A percentile compares a stretch with the other conserved stretches of the same genome.
Conservation (phyloP, 1,140 invertebrate species). For the Zaprionus camerounensis region DNA sequence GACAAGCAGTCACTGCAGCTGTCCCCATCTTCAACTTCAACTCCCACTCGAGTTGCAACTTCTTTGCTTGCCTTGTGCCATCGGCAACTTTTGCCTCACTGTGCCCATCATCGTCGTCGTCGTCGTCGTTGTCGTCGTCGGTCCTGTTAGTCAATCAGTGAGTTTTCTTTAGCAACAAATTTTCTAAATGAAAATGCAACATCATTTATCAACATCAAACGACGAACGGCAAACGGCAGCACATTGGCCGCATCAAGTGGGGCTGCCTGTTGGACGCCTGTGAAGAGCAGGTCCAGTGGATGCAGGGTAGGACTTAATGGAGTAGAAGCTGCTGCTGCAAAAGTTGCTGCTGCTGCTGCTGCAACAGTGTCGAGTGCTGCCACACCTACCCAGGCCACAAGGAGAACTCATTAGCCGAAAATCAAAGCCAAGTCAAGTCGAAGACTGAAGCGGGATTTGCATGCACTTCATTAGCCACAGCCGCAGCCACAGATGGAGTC, state of each 20-base stretch:
- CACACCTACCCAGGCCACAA: slow-evolving; percentile 58
- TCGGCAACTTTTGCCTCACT: slow-evolving; percentile 44
- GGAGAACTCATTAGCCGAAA: slow-evolving; percentile 65
- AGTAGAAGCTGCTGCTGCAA: slow-evolving; percentile 17
- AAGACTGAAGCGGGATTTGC: slow-evolving; percentile 53
- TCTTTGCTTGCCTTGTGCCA: slow-evolving; percentile 2
- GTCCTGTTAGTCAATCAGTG: slow-evolving; percentile 76
- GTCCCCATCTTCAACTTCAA: slow-evolving; percentile 24
- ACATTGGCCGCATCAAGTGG: slow-evolving; percentile 61
- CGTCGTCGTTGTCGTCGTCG: slow-evolving; percentile 10
- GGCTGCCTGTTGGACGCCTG: slow-evolving; percentile 33
- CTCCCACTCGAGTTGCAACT: slow-evolving; percentile 18
- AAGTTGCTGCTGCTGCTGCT: slow-evolving; percentile 18
- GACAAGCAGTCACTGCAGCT: slow-evolving; percentile 74
- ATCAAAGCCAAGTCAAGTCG: slow-evolving; percentile 29
- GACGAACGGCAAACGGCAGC: slow-evolving; percentile 72
- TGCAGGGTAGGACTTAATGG: slow-evolving; percentile 27
- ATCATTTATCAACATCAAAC: slow-evolving; percentile 81
- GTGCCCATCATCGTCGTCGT: slow-evolving; percentile 18
- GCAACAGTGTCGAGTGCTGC: slow-evolving; percentile 18
- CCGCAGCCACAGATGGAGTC: background rate
- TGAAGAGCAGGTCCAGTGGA: slow-evolving; percentile 59
- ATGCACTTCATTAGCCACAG: slow-evolving; percentile 79
- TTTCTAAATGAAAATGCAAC: slow-evolving; percentile 80
- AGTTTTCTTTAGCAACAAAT: slow-evolving; percentile 80